Evolutionary conservation across 2,797 vertebrate genomes (phyloP).

Genomic region (Enteromius treurensis): DNA sequence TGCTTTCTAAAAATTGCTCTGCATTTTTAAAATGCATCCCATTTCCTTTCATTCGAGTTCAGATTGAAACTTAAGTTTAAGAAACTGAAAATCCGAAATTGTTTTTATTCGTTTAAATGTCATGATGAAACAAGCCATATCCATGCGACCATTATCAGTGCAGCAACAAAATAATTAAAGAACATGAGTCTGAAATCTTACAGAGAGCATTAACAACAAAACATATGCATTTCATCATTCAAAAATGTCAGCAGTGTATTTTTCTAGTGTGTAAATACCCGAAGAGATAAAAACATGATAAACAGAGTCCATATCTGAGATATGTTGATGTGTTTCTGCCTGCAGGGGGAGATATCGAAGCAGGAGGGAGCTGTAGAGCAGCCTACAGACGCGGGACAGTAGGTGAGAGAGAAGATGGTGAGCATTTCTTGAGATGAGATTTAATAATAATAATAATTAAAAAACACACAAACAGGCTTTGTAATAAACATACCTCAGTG

Average conservation of each 20-base stretch:
- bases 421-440: neutral
- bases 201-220: neutral
- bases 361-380: constrained; percentile 57
- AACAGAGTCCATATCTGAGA: neutral
- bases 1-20: constrained; percentile 20
- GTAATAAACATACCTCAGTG: neutral
- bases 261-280: neutral
- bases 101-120: neutral
- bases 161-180: neutral
- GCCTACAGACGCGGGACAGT: constrained; percentile 63
- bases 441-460: neutral
- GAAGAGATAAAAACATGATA: too few species aligned
- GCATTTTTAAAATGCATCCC: neutral
- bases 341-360: constrained; percentile 60
- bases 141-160: neutral
- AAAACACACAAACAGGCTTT: neutral
- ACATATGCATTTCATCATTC: neutral
- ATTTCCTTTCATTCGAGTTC: neutral
- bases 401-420: constrained; percentile 55
- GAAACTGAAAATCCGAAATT: too few species aligned
- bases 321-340: constrained; percentile 24
- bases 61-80: too few species aligned
- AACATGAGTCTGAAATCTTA: neutral
- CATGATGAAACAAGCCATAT: neutral
- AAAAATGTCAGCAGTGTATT: neutral